Conservation (phyloP, 2,113 vertebrate species). For the Oncorhynchus clarkii region DNA sequence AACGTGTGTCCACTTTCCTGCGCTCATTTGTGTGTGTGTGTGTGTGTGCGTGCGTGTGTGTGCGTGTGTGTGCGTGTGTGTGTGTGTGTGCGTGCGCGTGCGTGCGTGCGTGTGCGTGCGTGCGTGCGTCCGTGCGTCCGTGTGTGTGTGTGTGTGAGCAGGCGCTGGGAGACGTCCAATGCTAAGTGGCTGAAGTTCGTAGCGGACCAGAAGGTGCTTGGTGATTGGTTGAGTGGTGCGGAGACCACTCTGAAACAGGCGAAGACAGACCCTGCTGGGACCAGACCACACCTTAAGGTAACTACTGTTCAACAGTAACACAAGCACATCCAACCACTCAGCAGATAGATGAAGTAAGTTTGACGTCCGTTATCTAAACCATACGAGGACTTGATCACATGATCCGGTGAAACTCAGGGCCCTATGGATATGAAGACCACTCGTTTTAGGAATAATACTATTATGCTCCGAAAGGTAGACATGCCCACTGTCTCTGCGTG, state of each 20-base stretch:
- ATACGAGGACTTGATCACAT: no score
- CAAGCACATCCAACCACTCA: no score
- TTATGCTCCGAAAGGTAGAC: no score
- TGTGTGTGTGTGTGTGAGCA: constrained; percentile 47
- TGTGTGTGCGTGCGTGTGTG: constrained; percentile 12
- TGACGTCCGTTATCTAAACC: no score
- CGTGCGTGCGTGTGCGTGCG: no score
- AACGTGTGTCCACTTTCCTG: neutral
- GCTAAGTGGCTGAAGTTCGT: constrained; percentile 85
- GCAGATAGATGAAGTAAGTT: no score
- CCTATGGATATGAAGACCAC: no score
- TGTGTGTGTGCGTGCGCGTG: no score
- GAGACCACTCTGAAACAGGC: constrained; percentile 80
- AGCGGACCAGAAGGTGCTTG: constrained; percentile 78
- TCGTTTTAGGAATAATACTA: no score
- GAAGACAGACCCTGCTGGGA: constrained; percentile 74
- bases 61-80: neutral
- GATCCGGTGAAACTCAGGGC: no score
- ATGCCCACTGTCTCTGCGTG: neutral
- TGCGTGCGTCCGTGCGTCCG: no score
- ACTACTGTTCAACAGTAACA: neutral
- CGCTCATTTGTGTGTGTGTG: constrained; percentile 26
- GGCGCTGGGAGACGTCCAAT: constrained; percentile 83
- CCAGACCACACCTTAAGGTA: constrained; percentile 87
- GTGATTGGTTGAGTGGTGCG: constrained; percentile 83